Base-by-base conservation (phyloP, 2,888 invertebrate genomes). In the Halocaridina rubra region DNA sequence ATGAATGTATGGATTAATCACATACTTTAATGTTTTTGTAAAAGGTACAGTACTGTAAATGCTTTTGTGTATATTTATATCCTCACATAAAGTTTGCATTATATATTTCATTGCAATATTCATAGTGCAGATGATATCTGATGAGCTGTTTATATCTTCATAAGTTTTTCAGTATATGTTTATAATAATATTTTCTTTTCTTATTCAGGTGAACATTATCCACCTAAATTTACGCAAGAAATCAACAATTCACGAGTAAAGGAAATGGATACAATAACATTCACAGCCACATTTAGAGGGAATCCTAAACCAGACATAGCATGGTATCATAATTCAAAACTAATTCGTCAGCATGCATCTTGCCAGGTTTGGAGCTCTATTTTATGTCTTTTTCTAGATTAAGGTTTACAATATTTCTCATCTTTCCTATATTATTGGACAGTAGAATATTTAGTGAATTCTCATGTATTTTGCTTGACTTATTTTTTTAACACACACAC, bases 301-400 rank as follows among this genome's bases (percentile, higher is more conserved):
- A 87, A 87, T 61, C 87, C 87, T 13, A 87, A 87, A 74, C 87
- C 87, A 39, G 87, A 87, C 61, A 87, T 87, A 64, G 72, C 85
- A 8, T 87, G 87, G 87, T 85, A 85, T 30, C 87, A 87, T 64
- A 80, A 85, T 39, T 80, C 82, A 19, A 80, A 82, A 27, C 46
- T 87, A 22, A 72, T 87, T 24, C 82, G 85, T 61, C 87, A 87
- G 39, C 82, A 80, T 32, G 82, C 82, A 74, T 74, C 82, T 2
- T 87, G 80, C 46, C 87, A 87, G 80, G 87, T 86, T 81, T 75
- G 33, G 22, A 8, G 2, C 19, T 1, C n/a, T n/a, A n/a, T n/a
- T n/a, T n/a, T n/a, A n/a, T n/a, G n/a, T n/a, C n/a, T n/a, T n/a
- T n/a, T n/a, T n/a, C n/a, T n/a, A n/a, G n/a, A n/a, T n/a, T n/a